Evolutionary conservation across 2,888 invertebrate species (phyloP).

Genomic region (Cheilosia scutellata): DNA sequence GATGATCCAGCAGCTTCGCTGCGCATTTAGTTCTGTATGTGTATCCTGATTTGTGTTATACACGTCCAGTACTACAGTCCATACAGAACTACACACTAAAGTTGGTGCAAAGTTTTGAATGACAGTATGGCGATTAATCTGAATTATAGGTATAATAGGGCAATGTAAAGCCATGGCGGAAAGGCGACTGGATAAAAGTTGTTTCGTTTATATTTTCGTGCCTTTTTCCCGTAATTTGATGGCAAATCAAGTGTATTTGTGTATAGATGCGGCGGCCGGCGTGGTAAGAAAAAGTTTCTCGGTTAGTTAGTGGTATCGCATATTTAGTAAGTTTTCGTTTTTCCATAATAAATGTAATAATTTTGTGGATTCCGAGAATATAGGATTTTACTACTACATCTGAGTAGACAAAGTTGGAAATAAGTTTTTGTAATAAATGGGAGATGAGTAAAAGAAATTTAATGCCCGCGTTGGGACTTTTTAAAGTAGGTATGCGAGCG

Average conservation of each 20-base stretch:
- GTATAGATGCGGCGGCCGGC: background rate
- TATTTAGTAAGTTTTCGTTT: constrained; percentile 19
- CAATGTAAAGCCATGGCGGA: constrained; percentile 1
- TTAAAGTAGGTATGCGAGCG: background rate
- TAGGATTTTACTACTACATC: background rate
- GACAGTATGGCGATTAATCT: constrained; percentile 52
- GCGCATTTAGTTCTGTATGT: constrained; percentile 22
- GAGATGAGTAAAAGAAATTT: background rate
- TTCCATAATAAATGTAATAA: constrained; percentile 6
- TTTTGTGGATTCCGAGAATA: background rate
- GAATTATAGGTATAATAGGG: constrained; percentile 34
- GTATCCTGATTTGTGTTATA: constrained; percentile 31
- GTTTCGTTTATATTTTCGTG: background rate
- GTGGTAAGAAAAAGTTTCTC: constrained; percentile 2
- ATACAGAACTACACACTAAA: constrained; percentile 9
- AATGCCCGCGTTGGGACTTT: background rate
- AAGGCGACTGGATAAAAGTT: constrained; percentile 15
- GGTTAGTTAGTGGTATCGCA: constrained; percentile 16
- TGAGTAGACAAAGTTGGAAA: background rate
- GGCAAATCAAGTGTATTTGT: constrained; percentile 9
- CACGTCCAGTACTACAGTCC: background rate
- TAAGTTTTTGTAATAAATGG: background rate
- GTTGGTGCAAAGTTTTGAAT: constrained; percentile 51
- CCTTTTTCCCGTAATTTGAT: constrained; percentile 7
- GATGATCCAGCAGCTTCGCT: constrained; percentile 7